Conservation (phyloP, 1,140 invertebrate genomes). For the Drusus annulatus region DNA sequence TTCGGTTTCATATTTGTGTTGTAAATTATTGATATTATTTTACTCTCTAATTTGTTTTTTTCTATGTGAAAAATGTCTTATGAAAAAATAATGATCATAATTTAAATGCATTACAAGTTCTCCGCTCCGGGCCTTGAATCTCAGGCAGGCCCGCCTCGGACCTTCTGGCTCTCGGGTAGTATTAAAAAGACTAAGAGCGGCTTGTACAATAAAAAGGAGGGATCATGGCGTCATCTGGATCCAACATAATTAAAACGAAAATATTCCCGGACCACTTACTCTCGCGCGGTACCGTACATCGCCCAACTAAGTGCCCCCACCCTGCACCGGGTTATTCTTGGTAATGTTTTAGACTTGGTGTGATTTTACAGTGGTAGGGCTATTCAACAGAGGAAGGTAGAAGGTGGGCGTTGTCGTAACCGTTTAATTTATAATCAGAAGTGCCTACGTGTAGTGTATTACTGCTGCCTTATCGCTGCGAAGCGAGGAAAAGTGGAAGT, state of each 20-base stretch:
- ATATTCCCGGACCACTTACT: slow-evolving; percentile 50
- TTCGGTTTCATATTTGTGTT: too few species aligned
- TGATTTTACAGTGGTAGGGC: background rate
- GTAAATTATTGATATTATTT: too few species aligned
- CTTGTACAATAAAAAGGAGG: slow-evolving; percentile 59
- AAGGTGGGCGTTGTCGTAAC: too few species aligned
- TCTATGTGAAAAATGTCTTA: too few species aligned
- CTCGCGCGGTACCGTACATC: background rate
- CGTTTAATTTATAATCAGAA: too few species aligned
- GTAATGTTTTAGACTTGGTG: background rate
- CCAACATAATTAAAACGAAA: slow-evolving; percentile 59
- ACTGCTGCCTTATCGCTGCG: too few species aligned
- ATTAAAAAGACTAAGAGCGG: slow-evolving; percentile 59
- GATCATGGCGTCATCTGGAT: slow-evolving; percentile 57
- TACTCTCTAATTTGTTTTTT: too few species aligned
- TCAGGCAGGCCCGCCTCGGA: slow-evolving; percentile 21
- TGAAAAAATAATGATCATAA: too few species aligned
- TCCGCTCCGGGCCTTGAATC: background rate
- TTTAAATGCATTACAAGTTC: too few species aligned
- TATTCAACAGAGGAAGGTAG: too few species aligned
- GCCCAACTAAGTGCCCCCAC: slow-evolving; percentile 19
- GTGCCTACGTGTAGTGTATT: too few species aligned
- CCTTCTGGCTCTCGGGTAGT: slow-evolving; percentile 39
- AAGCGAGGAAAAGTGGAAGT: too few species aligned
- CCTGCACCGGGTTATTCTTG: background rate